Evolutionary conservation across 1,140 invertebrate species (phyloP).

Genomic region (Augochlora pura): DNA sequence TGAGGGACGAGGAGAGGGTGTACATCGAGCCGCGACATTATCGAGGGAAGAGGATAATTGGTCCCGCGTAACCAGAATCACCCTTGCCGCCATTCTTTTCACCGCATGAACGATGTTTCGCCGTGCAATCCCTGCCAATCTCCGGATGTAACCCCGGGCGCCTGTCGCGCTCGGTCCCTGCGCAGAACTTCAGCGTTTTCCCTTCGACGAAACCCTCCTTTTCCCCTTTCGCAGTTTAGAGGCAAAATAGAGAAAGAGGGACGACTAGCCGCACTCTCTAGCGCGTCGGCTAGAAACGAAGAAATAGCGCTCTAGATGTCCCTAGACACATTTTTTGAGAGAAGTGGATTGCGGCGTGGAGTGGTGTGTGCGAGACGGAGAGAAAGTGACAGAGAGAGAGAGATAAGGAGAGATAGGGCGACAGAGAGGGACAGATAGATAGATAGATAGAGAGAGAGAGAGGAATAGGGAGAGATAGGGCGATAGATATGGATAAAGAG

Average conservation of each 20-base stretch:
- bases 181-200: background rate
- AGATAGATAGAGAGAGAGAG: no score
- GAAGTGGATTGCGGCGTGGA: constrained; percentile 36
- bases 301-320: constrained; percentile 3
- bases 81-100: constrained; percentile 5
- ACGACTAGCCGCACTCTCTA: constrained; percentile 20
- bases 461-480: background rate
- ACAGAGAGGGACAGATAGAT: no score
- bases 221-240: background rate
- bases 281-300: constrained; percentile 12
- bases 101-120: background rate
- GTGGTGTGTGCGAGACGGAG: background rate
- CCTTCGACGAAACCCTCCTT: background rate
- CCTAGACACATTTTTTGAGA: constrained; percentile 16
- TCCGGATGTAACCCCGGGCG: background rate
- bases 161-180: background rate
- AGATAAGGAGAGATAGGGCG: background rate
- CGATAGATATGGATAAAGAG: background rate
- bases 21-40: background rate
- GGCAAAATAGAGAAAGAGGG: background rate
- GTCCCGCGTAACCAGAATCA: background rate
- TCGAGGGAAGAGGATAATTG: background rate
- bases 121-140: constrained; percentile 2
- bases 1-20: background rate
- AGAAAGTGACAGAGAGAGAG: constrained; percentile 2